A percentile compares a stretch with the other conserved stretches of the same genome.
These are phyloP conservation scores for Synergus umbraculus DNA, from an alignment of 2,888 invertebrate species.

Conservation along the genomic window DNA sequence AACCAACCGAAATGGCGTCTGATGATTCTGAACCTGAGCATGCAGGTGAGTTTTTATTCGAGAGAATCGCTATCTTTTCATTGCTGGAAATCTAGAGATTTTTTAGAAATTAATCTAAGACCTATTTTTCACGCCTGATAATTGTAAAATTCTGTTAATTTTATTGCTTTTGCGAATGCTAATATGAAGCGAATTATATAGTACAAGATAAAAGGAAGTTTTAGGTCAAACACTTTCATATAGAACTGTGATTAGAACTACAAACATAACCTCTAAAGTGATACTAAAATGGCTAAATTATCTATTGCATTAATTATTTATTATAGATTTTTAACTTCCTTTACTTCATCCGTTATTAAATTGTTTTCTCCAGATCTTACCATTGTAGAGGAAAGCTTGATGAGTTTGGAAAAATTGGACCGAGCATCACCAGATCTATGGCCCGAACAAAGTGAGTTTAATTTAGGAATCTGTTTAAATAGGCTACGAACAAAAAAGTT, in stretches of 20 bases:
- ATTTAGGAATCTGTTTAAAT: slow-evolving; percentile 45
- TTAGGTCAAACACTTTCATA: neutral
- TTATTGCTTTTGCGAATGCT: neutral
- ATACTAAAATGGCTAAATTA: neutral
- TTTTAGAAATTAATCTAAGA: neutral
- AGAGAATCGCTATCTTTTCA: neutral
- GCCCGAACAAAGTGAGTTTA: slow-evolving; percentile 94
- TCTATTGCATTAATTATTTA: neutral
- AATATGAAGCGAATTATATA: neutral
- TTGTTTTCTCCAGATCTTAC: slow-evolving; percentile 61
- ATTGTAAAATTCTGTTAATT: neutral
- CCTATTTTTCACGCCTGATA: neutral
- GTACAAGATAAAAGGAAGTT: neutral
- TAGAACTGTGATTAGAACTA: slow-evolving; percentile 60
- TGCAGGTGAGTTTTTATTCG: slow-evolving; percentile 79
- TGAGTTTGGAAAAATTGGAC: slow-evolving; percentile 94
- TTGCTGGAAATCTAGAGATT: neutral
- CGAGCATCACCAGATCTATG: slow-evolving; percentile 97
- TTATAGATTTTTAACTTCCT: neutral
- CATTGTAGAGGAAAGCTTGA: slow-evolving; percentile 85
- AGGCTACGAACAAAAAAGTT: slow-evolving; percentile 45
- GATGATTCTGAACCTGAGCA: slow-evolving; percentile 82
- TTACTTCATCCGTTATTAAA: no score
- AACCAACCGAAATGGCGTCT: slow-evolving; percentile 81
- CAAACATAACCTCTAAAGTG: slow-evolving; percentile 36